Conservation (phyloP, 2,797 vertebrate genomes). For the Masticophis lateralis region DNA sequence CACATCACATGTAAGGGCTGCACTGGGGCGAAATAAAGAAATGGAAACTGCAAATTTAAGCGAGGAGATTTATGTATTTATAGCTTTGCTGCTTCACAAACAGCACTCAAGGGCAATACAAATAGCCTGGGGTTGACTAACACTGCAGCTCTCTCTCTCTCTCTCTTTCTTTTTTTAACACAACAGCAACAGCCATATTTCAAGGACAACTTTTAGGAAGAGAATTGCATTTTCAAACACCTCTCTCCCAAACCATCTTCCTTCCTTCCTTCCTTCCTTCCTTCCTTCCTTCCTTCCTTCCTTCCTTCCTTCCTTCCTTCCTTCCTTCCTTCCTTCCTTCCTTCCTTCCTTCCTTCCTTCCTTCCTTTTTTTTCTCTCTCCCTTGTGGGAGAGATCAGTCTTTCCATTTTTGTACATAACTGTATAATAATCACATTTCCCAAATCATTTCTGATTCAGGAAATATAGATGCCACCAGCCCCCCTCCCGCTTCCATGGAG, state of each 20-base stretch:
- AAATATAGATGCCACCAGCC: not conserved
- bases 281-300: not conserved
- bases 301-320: accelerated
- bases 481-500: not conserved
- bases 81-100: not conserved
- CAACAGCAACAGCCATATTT: not conserved
- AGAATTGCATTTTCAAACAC: not conserved
- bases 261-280: not conserved
- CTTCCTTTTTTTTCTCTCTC: too few species aligned
- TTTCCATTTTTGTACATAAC: not conserved
- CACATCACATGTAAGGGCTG: not conserved
- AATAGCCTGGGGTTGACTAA: not conserved
- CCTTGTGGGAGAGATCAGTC: not conserved
- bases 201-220: not conserved
- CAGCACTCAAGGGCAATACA: not conserved
- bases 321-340: too few species aligned
- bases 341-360: not conserved
- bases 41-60: not conserved
- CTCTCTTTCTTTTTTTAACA: not conserved
- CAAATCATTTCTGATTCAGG: not conserved
- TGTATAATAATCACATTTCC: not conserved
- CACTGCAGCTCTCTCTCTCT: not conserved
- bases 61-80: not conserved
- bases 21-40: not conserved
- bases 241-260: not conserved